Base-by-base conservation (phyloP, 2,888 invertebrate species). In the Pyrrhia umbra region DNA sequence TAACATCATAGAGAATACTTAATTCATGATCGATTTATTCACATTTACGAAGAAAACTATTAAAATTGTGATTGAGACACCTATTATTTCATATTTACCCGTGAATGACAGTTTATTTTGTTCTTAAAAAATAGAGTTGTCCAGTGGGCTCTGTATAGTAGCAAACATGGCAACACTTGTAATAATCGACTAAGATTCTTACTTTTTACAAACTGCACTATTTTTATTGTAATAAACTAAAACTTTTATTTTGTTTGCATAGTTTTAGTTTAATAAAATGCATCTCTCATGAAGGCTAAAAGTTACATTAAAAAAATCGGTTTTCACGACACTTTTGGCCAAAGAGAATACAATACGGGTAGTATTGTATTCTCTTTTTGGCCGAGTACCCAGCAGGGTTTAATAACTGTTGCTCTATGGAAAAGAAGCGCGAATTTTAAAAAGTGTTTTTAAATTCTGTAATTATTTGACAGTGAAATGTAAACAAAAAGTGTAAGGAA, bases 51-150 rank as follows among this genome's bases (percentile, higher is more conserved):
- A 68, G 37, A 65, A 63, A 62, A 56, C 9, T 47, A 64, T 51
- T 50, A 23, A 37, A 42, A 30, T 52, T 34, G 20, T 18, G 37
- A 54, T 42, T 47, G 45, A 49, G 43, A 50, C 42, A 58, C 34
- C 16, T 52, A 49, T 20, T 20, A 34, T 40, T 51, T 39, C 57
- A 13, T 72, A 75, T 77, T 77, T 75, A 69, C 65, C 69, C 75
- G 77, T 77, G 49, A 63, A 42, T 76, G 76, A 71, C 77, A 76
- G 72, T 52, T 63, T 54, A 23, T 42, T 40, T 21, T 27, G 15
- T 51, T 40, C 57, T 37, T 46, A 47, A 57, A n/a, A 65, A 50
- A 27, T 61, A 67, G 67, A 67, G 46, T 13, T 15, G 18, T n/a
- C 3, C 0, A n/a, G 1, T 10, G 8, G 34, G 34, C n/a, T 34